A percentile compares a stretch with the other conserved stretches of the same genome.
Evolutionary conservation across 2,797 vertebrate genomes (phyloP).

Genomic region (Chloroceryle inda): DNA sequence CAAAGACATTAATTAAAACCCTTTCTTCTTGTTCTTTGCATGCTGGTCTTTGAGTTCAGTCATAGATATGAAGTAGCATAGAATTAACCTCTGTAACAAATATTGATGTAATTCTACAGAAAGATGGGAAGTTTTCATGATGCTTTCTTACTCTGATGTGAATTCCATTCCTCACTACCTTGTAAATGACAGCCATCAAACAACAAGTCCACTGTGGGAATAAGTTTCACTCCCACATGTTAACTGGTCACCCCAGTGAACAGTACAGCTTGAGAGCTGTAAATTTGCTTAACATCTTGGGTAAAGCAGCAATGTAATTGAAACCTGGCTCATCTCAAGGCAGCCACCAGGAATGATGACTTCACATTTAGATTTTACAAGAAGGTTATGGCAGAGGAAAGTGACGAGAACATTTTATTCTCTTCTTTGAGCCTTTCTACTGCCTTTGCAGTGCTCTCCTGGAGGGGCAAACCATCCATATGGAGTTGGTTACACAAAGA

Average conservation of each 20-base stretch:
- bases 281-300: not conserved
- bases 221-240: not conserved
- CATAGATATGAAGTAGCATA: not conserved
- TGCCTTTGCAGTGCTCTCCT: not conserved
- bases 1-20: not conserved
- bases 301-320: not conserved
- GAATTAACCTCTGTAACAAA: not conserved
- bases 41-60: not conserved
- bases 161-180: not conserved
- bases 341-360: not conserved
- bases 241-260: not conserved
- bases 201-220: not conserved
- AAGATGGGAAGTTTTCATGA: not conserved
- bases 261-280: not conserved
- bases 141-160: not conserved
- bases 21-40: not conserved
- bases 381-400: not conserved
- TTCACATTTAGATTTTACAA: not conserved
- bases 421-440: not conserved
- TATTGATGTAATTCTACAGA: not conserved
- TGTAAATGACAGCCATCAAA: not conserved
- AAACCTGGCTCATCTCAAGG: not conserved
- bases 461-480: fast-evolving
- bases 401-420: not conserved
- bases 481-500: not conserved